phyloP scores from a whole-genome alignment of 2,888 invertebrate species.

The Drosophila helvetica region DNA sequence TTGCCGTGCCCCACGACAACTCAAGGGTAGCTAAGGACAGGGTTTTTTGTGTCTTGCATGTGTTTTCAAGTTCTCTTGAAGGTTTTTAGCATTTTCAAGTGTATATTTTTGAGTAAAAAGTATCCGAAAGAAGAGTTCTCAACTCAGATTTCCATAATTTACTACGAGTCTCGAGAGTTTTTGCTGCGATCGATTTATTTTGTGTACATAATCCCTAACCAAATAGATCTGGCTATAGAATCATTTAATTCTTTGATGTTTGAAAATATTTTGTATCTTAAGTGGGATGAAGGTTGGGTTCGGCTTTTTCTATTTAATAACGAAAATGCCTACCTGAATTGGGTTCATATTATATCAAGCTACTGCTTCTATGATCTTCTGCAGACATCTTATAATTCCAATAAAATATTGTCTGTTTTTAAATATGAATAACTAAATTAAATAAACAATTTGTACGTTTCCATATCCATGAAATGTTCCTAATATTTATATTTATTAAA shows the following conservation, averaged over 20 bases:
- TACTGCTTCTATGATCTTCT: too few species aligned
- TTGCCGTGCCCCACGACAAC: neutral
- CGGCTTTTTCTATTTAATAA: too few species aligned
- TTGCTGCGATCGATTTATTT: too few species aligned
- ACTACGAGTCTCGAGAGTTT: neutral
- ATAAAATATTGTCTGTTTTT: too few species aligned
- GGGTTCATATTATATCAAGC: too few species aligned
- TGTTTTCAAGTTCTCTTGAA: neutral
- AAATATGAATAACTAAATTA: too few species aligned
- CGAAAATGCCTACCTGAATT: too few species aligned
- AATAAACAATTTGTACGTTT: too few species aligned
- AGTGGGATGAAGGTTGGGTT: too few species aligned
- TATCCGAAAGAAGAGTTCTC: neutral
- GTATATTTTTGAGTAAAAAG: neutral
- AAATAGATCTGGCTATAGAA: neutral
- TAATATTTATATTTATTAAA: too few species aligned
- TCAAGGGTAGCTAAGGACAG: slow-evolving; percentile 29
- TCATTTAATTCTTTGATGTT: neutral
- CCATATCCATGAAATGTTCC: too few species aligned
- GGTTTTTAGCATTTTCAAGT: neutral
- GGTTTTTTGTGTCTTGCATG: neutral
- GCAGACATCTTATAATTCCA: too few species aligned
- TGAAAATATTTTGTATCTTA: neutral
- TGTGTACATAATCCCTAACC: neutral
- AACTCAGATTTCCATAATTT: neutral